Conservation (phyloP, 2,797 vertebrate species). For the Esox lucius region DNA sequence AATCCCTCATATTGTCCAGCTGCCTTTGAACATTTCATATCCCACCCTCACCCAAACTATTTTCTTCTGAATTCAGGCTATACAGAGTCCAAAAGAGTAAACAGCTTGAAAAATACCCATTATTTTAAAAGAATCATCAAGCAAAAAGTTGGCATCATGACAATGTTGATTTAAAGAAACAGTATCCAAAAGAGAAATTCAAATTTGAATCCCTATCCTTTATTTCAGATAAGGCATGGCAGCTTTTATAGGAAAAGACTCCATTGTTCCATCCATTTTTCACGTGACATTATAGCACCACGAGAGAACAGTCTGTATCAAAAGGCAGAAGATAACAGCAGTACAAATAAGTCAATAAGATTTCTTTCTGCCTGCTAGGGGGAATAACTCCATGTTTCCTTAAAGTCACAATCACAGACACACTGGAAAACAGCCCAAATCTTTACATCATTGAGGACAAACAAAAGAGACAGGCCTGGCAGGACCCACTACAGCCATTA, state of each 20-base stretch:
- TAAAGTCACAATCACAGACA: slow-evolving; percentile 10
- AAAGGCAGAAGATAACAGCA: neutral
- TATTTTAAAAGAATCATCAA: slow-evolving; percentile 38
- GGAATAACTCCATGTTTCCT: slow-evolving; percentile 2
- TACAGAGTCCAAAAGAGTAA: slow-evolving; percentile 30
- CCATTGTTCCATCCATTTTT: neutral
- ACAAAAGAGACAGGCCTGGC: slow-evolving; percentile 20
- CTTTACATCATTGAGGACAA: slow-evolving; percentile 28
- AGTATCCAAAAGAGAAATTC: neutral
- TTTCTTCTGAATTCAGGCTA: slow-evolving; percentile 50
- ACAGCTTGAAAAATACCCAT: slow-evolving; percentile 53
- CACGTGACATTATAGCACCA: neutral
- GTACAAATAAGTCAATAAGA: neutral
- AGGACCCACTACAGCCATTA: slow-evolving; percentile 47
- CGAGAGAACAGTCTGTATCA: neutral
- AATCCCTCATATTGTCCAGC: slow-evolving; percentile 47
- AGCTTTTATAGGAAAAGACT: slow-evolving; percentile 5
- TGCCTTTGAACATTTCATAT: slow-evolving; percentile 63
- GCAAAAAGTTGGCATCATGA: neutral
- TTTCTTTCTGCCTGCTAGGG: neutral
- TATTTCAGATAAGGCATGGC: slow-evolving; percentile 7
- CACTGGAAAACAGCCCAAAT: slow-evolving; percentile 5
- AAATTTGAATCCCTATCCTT: neutral
- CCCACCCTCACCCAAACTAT: slow-evolving; percentile 30
- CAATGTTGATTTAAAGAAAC: neutral